Base-by-base conservation (phyloP, 2,797 vertebrate species). In the Cyclopterus lumpus region DNA sequence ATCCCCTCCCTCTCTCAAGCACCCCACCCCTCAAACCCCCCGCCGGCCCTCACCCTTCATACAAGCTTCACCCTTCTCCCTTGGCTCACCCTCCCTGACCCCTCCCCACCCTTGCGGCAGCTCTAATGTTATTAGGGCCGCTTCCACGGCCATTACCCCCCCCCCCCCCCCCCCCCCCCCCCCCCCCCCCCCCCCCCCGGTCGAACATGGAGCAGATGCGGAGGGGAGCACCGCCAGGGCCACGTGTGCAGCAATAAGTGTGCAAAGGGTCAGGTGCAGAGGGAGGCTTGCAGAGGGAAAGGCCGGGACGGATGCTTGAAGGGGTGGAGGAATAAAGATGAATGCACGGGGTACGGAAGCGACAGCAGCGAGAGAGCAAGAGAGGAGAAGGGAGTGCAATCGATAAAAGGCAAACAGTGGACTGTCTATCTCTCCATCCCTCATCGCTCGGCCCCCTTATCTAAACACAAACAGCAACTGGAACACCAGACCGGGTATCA, bases 81-180 rank as follows among this genome's bases (percentile, higher is more conserved):
- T 69, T 67, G 71, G 71, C 77, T 84, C 80, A 85, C 86, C 83
- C 88, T 69, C 48, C 57, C 86, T 84, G 81, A 91, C 15, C 82
- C 86, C 86, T 88, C 77, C 84, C 87, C 73, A 78, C 80, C 87
- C 87, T 84, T 67, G 83, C 82, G 88, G 88, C 89, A 85, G 88
- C 75, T 83, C 85, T 95, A 94, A 94, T 92, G 91, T 91, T 92
- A 94, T 95, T 94, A 93, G 88, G 49, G 81, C 79, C 42, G 72
- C 83, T 90, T 86, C 92, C 86, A 81, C 83, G 88, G 90, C 91
- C 87, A 93, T 94, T 92, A 93, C 76, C 86, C 70, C 32, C 49
- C 75, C 88, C n/a, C n/a, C n/a, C n/a, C n/a, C n/a, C n/a, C n/a
- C n/a, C n/a, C n/a, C n/a, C n/a, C 46, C 42, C 1, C 42, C 42